Evolutionary conservation across 2,888 invertebrate species (phyloP), one percentile per base, ranked within the genome.

Genomic region (Drosophila anceps): DNA sequence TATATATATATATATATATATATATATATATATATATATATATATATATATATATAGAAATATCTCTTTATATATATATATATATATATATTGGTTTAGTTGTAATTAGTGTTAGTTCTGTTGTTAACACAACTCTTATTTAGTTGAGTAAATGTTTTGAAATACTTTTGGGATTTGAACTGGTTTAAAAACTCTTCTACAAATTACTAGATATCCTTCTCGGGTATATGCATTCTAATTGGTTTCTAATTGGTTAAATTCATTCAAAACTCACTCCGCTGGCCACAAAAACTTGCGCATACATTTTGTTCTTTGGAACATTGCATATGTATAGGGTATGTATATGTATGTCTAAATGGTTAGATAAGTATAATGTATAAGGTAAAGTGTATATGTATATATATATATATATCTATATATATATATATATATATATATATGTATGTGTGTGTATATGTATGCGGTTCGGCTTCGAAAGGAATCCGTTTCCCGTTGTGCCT

Each of bases 181-280:
- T 33, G 35, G 27, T 60, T 60, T 60, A 37, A 69, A 69, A 69
- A 69, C 53, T 31, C 50, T n/a, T n/a, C 69, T 69, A 69, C 69
- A 61, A 61, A 55, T 48, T 55, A 55, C 41, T 55, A 31, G 64
- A 15, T 70, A 58, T 57, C 4, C 24, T 24, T 10, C 18, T 58
- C 31, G n/a, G 9, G 13, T 46, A 8, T 37, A 57, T 35, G 12
- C 10, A 13, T 33, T 31, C 15, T 12, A 46, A 35, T 54, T 24
- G 50, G 1, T 68, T 57, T 46, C 60, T 77, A 76, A 73, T 62
- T 63, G 66, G 29, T 67, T 84, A 82, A 84, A 73, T 78, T 84
- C 82, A 59, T 84, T 69, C 69, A 71, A 84, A 82, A 78, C 81
- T 83, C 70, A 85, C 82, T 80, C 78, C 78, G 67, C 54, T 79